Evolutionary conservation across 2,113 vertebrate species (phyloP).

Genomic region (Ciconia maguari): DNA sequence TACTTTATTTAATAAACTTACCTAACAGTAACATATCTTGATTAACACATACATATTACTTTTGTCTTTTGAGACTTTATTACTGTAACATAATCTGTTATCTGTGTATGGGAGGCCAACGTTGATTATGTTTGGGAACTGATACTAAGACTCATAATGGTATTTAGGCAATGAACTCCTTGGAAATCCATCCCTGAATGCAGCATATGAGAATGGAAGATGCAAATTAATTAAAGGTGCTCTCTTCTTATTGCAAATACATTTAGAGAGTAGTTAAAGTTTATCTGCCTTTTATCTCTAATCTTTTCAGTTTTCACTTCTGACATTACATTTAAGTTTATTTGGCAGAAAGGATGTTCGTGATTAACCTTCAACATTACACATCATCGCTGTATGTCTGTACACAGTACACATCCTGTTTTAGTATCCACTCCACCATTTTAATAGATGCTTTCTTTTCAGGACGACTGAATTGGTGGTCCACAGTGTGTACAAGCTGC

Average conservation of each 20-base stretch:
- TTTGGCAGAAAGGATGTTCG: not conserved
- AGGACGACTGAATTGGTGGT: slow-evolving; percentile 99
- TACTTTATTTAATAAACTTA: not conserved
- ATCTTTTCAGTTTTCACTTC: not conserved
- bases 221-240: not conserved
- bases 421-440: not conserved
- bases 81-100: not conserved
- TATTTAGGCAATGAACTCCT: not conserved
- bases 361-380: not conserved
- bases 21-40: not conserved
- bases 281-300: not conserved
- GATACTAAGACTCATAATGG: not conserved
- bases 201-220: not conserved
- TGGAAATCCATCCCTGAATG: not conserved
- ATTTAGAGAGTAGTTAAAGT: not conserved
- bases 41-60: not conserved
- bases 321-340: not conserved
- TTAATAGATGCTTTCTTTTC: slow-evolving; percentile 21
- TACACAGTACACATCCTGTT: fast-evolving
- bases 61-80: not conserved
- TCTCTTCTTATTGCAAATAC: not conserved
- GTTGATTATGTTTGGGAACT: not conserved
- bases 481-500: slow-evolving; percentile 91
- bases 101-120: not conserved
- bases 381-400: not conserved